Evolutionary conservation across 2,113 vertebrate genomes (phyloP).

Genomic region (Raja brachyura): DNA sequence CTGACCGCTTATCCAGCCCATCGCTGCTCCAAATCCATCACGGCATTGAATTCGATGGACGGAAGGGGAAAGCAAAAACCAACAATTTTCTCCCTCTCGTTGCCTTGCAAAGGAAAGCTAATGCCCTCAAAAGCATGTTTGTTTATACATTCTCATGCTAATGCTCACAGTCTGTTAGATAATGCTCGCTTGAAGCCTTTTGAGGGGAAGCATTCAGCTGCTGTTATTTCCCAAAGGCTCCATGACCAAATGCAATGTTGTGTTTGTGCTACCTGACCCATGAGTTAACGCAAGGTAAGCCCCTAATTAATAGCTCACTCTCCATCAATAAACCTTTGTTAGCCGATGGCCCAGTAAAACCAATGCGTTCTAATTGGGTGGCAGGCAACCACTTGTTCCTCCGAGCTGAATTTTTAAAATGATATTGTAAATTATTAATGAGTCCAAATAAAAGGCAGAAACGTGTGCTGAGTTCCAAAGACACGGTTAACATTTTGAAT

Average conservation of each 20-base stretch:
- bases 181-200: background rate
- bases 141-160: constrained; percentile 5
- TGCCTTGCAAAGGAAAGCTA: background rate
- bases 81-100: background rate
- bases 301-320: constrained; percentile 18
- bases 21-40: constrained; percentile 21
- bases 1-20: constrained; percentile 13
- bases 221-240: background rate
- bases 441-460: background rate
- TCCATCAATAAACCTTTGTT: background rate
- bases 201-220: background rate
- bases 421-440: background rate
- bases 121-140: background rate
- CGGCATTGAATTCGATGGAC: background rate
- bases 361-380: background rate
- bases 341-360: background rate
- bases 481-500: background rate
- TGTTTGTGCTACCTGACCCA: background rate
- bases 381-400: background rate
- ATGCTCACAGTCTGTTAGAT: background rate
- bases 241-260: background rate
- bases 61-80: background rate
- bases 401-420: background rate
- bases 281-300: background rate
- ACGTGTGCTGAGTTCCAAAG: background rate